Percentiles rank a stretch among this genome's conserved stretches.
Conservation (phyloP, 2,888 invertebrate genomes). For the Pristionchus exspectatus region DNA sequence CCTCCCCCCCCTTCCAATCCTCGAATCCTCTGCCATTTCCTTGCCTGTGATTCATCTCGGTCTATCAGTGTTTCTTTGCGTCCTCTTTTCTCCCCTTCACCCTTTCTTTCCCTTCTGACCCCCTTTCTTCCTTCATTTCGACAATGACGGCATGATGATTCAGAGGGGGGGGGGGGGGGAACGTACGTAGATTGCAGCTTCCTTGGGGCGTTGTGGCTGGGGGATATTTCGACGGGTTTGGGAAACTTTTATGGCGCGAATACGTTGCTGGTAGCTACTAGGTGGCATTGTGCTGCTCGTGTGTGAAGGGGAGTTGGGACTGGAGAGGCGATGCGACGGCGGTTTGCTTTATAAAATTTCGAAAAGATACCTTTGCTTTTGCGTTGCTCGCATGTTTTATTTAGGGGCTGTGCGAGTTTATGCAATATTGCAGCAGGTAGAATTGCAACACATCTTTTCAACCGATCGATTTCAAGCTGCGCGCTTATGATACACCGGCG, state of each 20-base stretch:
- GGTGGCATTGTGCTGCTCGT: no score
- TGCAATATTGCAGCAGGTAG: no score
- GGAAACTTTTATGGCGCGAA: neutral
- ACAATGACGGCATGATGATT: neutral
- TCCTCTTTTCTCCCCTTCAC: no score
- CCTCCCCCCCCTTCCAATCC: neutral
- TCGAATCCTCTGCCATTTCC: neutral
- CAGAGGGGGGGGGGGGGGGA: neutral
- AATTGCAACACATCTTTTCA: no score
- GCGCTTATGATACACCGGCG: neutral
- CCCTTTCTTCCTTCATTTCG: neutral
- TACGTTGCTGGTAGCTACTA: no score
- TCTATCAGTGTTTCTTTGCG: slow-evolving; percentile 21
- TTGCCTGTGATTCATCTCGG: neutral
- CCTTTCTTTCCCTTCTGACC: neutral
- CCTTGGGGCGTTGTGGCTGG: neutral
- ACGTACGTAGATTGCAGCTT: neutral
- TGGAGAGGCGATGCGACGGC: no score
- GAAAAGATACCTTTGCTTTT: neutral
- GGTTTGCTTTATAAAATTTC: no score
- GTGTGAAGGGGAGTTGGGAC: no score
- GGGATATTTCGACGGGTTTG: neutral
- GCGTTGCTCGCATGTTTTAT: neutral
- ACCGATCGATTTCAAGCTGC: neutral
- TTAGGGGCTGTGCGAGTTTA: no score